These are phyloP conservation scores for Thryonomys swinderianus DNA, from an alignment of 2,113 vertebrate species.

Conservation along the genomic window DNA sequence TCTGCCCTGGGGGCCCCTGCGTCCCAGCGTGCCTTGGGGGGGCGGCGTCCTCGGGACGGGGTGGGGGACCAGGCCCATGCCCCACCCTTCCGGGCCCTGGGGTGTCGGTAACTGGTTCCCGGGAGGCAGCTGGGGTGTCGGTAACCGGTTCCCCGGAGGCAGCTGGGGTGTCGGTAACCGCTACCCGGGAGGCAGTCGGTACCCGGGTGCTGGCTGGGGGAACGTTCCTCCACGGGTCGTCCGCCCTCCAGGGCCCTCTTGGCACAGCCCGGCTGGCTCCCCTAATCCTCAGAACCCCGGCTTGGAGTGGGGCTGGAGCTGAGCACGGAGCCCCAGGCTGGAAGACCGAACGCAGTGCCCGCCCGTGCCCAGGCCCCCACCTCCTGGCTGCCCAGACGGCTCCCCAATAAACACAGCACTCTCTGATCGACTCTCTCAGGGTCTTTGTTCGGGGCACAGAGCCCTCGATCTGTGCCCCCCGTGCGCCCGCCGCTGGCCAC, in stretches of 20 bases:
- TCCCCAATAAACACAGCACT: constrained; percentile 67
- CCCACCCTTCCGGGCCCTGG: constrained; percentile 40
- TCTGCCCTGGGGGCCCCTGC: constrained; percentile 31
- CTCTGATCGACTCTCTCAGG: neutral
- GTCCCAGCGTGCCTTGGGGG: constrained; percentile 58
- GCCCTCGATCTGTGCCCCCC: neutral
- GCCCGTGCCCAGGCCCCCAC: no score
- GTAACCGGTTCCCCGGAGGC: neutral
- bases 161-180: neutral
- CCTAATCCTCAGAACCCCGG: neutral
- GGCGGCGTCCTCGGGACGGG: constrained; percentile 35
- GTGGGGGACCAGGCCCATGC: constrained; percentile 63
- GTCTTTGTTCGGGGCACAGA: constrained; percentile 42
- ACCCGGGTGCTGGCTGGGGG: neutral
- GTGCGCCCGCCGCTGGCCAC: no score
- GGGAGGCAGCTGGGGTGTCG: constrained; percentile 13
- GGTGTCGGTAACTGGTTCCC: constrained; percentile 39
- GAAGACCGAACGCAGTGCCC: neutral
- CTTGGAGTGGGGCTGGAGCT: neutral
- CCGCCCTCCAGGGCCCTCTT: constrained; percentile 1
- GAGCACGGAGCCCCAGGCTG: neutral
- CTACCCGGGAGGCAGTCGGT: neutral
- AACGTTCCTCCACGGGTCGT: neutral
- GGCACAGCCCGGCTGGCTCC: neutral
- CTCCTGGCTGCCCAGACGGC: no score